Evolutionary conservation across 2,113 vertebrate species (phyloP).

Genomic region (Callaeas wilsoni): DNA sequence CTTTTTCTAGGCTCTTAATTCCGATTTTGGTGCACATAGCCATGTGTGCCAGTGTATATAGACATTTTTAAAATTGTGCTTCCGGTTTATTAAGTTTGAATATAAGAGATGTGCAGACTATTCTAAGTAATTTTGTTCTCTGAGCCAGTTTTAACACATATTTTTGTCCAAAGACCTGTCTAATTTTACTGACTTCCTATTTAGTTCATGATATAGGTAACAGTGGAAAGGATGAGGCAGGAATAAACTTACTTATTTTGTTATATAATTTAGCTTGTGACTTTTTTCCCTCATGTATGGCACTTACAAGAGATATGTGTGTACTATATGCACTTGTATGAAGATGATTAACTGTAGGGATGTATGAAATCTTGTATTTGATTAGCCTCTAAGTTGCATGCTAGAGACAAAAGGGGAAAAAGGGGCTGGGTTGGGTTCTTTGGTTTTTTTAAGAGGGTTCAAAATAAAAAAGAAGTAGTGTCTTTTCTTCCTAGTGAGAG

Average conservation of each 20-base stretch:
- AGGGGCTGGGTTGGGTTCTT: neutral
- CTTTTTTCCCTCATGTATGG: constrained; percentile 42
- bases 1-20: constrained; percentile 47
- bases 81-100: constrained; percentile 50
- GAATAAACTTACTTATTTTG: constrained; percentile 75
- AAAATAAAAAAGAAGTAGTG: neutral
- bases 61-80: constrained; percentile 47
- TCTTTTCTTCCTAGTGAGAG: neutral
- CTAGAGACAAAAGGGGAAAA: neutral
- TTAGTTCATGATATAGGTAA: constrained; percentile 52
- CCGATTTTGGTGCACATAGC: neutral
- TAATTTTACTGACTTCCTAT: constrained; percentile 42
- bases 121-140: constrained; percentile 49
- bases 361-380: constrained; percentile 45
- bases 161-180: constrained; percentile 74
- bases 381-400: constrained; percentile 50
- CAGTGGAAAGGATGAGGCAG: constrained; percentile 30
- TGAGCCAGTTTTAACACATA: constrained; percentile 72
- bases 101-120: constrained; percentile 33
- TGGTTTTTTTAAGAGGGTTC: neutral
- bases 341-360: constrained; percentile 36
- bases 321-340: constrained; percentile 58
- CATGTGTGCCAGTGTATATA: constrained; percentile 14
- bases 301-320: constrained; percentile 22
- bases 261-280: constrained; percentile 56